phyloP scores from a whole-genome alignment of 2,888 invertebrate genomes.

The Nemotelus nigrinus region DNA sequence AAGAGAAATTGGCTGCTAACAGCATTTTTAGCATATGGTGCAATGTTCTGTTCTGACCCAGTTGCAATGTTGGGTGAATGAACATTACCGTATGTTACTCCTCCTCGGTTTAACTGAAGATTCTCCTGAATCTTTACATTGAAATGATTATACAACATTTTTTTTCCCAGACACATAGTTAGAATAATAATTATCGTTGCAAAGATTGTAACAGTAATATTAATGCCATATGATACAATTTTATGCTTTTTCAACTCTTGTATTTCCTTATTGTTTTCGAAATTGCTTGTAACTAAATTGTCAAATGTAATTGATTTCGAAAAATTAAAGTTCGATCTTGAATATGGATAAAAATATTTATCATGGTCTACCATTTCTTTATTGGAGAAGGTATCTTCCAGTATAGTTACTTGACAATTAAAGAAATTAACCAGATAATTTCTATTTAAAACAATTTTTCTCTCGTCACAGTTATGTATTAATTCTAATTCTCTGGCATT shows the following conservation, averaged over 20 bases:
- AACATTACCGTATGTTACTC: neutral
- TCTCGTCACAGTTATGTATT: slow-evolving; percentile 17
- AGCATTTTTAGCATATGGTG: slow-evolving; percentile 3
- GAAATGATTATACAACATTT: neutral
- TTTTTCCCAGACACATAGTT: neutral
- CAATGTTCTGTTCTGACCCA: neutral
- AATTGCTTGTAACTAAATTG: neutral
- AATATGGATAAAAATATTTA: neutral
- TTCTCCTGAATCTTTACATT: neutral
- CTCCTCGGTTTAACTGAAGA: slow-evolving; percentile 1
- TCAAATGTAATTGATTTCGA: neutral
- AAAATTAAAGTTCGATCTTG: neutral
- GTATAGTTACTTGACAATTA: too few species aligned
- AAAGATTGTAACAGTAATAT: neutral
- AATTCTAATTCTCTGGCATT: slow-evolving; percentile 10
- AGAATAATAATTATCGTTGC: neutral
- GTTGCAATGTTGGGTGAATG: slow-evolving; percentile 3
- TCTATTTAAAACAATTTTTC: slow-evolving; percentile 7
- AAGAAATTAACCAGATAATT: neutral
- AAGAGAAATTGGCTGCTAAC: neutral
- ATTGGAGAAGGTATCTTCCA: too few species aligned
- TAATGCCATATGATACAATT: neutral
- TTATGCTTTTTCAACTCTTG: neutral
- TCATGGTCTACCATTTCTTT: neutral
- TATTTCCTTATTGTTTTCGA: neutral